A percentile compares a stretch with the other conserved stretches of the same genome.
Conservation (phyloP, 2,797 vertebrate genomes). For the Tragopan temminckii region DNA sequence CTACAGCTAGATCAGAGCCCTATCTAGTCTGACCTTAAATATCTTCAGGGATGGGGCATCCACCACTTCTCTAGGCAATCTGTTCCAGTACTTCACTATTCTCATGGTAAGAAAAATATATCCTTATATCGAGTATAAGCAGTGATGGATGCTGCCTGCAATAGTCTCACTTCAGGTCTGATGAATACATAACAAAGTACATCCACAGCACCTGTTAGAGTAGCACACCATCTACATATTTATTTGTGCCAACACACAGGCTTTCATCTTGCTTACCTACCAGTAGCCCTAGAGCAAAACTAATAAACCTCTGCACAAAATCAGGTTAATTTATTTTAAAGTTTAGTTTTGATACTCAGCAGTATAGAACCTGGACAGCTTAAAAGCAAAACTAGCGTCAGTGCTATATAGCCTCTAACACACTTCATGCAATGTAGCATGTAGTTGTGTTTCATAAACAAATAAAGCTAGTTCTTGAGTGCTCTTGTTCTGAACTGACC, state of each 20-base stretch:
- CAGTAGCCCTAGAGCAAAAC: not conserved
- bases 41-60: too few species aligned
- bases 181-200: not conserved
- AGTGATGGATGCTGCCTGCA: not conserved
- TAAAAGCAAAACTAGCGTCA: not conserved
- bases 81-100: too few species aligned
- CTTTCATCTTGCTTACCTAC: not conserved
- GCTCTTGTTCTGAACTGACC: not conserved
- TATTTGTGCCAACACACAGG: not conserved
- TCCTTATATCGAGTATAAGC: not conserved
- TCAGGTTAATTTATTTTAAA: not conserved
- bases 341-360: not conserved
- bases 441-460: not conserved
- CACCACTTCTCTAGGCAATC: too few species aligned
- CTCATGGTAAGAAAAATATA: too few species aligned
- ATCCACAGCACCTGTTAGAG: not conserved
- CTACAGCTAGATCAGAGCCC: too few species aligned
- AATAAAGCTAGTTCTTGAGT: not conserved
- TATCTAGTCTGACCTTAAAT: too few species aligned
- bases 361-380: not conserved
- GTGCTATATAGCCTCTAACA: not conserved
- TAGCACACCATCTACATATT: not conserved
- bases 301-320: not conserved
- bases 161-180: not conserved
- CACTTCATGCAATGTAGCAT: not conserved